Conservation (phyloP, 2,113 vertebrate species). For the Morphnarchus princeps region DNA sequence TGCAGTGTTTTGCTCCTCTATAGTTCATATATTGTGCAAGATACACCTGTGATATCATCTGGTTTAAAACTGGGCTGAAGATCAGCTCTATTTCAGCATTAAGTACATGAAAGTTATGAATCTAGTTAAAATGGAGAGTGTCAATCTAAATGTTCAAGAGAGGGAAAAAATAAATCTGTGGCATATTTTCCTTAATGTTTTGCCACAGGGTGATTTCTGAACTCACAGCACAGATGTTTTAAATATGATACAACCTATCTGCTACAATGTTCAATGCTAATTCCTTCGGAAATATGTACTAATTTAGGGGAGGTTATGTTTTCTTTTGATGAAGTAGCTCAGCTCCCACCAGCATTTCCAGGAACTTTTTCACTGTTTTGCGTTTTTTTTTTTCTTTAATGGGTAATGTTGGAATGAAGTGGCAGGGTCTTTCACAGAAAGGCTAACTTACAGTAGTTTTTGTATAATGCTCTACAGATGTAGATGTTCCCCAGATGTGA, state of each 20-base stretch:
- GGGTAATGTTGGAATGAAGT: conserved; percentile 51
- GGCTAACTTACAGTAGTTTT: conserved; percentile 63
- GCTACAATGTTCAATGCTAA: neutral
- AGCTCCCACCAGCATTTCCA: neutral
- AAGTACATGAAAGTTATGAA: conserved; percentile 40
- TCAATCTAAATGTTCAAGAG: conserved; percentile 27
- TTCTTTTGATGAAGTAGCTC: conserved; percentile 34
- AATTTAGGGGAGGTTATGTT: conserved; percentile 24
- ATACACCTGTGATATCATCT: neutral
- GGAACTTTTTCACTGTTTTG: neutral
- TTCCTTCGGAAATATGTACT: conserved; percentile 20
- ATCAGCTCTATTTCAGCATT: neutral
- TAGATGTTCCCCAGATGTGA: conserved; percentile 72
- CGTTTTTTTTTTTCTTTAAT: conserved; percentile 20
- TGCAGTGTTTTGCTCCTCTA: neutral
- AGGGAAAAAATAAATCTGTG: conserved; percentile 49
- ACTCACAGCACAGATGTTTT: conserved; percentile 59
- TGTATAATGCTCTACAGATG: conserved; percentile 66
- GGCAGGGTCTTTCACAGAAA: conserved; percentile 29
- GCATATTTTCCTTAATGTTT: conserved; percentile 53
- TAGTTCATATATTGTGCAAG: neutral
- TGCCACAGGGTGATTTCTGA: conserved; percentile 51
- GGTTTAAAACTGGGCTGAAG: neutral
- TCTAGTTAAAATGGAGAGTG: conserved; percentile 8
- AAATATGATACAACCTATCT: conserved; percentile 51